Conservation (phyloP, 2,797 vertebrate species). For the Natrix natrix region DNA sequence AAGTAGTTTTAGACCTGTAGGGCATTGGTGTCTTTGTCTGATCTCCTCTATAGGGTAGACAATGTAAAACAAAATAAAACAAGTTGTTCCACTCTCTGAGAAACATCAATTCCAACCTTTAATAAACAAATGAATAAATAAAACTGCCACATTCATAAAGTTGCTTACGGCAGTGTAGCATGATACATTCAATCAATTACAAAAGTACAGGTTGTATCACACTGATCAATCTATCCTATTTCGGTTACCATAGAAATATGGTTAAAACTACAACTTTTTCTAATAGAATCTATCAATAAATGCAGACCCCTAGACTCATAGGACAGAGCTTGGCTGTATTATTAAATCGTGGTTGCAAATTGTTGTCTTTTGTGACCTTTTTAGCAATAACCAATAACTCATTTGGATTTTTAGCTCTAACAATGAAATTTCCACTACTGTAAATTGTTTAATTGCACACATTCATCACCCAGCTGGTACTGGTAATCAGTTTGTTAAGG, state of each 20-base stretch:
- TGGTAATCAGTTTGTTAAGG: neutral
- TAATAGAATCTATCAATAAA: neutral
- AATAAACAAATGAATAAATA: neutral
- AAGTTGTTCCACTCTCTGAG: neutral
- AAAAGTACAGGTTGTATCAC: neutral
- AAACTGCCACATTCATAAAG: neutral
- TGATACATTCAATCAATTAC: neutral
- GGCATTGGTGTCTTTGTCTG: neutral
- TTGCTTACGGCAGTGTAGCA: neutral
- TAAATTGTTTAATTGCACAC: neutral
- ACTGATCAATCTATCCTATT: neutral
- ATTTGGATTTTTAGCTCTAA: neutral
- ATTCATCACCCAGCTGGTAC: neutral
- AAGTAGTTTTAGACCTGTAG: neutral
- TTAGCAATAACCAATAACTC: neutral
- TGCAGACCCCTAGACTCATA: too few species aligned
- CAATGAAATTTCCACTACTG: neutral
- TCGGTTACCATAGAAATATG: neutral
- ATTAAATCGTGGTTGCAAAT: neutral
- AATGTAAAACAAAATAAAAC: neutral
- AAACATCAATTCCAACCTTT: neutral
- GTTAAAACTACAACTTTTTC: neutral
- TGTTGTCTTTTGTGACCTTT: neutral
- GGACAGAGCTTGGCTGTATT: too few species aligned
- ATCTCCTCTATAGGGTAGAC: neutral